Base-by-base conservation (phyloP, 2,113 vertebrate species). In the Macrotus californicus region DNA sequence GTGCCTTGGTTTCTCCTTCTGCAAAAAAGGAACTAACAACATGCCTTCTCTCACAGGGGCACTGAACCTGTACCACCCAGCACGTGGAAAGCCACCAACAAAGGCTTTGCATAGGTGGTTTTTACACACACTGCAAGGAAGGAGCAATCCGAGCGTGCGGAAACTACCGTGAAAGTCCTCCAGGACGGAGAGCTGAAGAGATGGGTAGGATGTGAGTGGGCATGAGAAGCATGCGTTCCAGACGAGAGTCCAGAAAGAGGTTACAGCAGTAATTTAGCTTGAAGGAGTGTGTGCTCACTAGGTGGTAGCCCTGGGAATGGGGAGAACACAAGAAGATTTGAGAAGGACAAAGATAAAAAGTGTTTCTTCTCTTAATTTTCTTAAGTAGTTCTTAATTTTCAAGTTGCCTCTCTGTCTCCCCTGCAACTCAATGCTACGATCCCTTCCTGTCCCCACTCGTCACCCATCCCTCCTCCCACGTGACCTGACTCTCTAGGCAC, bases 1-100 rank as follows among this genome's bases (percentile, higher is more conserved):
- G 34, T n/a, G 29, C 54, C 95, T 97, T 88, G 11, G 82, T 80
- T 77, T 87, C 61, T 56, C 52, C 69, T 64, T 29, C 77, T 84
- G 72, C 54, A 70, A 73, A 84, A 83, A 1, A 7, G 59, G n/a
- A 93, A 21, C 15, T 18, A 7, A 73, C 24, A 59, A 12, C 5
- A 7, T 16, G 41, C 41, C 56, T 93, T 36, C 43, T 52, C 72
- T 79, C 36, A 6, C 34, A 54, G 36, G 41, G 66, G 41, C 86
- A 34, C 41, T 3, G 5, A 94, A 69, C 69, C 69, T 41, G 12
- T 4, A 26, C n/a, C 31, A 7, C 39, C 69, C 79, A 15, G 34
- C 0, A 31, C 13, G 0, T 3, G 22, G n/a, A 34, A 75, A 75
- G 31, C n/a, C 6, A 3, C 41, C 56, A 41, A 43, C 19, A 4